A percentile compares a stretch with the other conserved stretches of the same genome.
Conservation (phyloP, 2,888 invertebrate genomes). For the Synergus gifuensis region DNA sequence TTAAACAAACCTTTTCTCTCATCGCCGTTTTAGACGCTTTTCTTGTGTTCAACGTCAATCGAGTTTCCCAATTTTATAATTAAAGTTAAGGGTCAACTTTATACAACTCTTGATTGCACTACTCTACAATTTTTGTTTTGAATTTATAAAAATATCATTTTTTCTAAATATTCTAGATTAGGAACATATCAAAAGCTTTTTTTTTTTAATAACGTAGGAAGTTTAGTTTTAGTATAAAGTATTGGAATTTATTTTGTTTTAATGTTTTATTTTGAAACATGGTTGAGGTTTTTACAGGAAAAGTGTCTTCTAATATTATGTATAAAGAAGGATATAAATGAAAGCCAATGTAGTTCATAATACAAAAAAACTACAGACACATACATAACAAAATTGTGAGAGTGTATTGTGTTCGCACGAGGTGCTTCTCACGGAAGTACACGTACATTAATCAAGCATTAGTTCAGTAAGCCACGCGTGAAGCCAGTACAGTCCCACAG, state of each 20-base stretch:
- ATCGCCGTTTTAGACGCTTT: slow-evolving; percentile 36
- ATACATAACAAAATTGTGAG: slow-evolving; percentile 31
- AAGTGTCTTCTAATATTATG: slow-evolving; percentile 47
- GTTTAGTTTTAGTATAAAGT: not conserved
- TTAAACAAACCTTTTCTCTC: slow-evolving; percentile 25
- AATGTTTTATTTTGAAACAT: slow-evolving; percentile 40
- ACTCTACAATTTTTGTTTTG: not conserved
- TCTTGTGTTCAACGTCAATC: slow-evolving; percentile 29
- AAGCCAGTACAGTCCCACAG: slow-evolving; percentile 72
- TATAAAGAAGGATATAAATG: slow-evolving; percentile 60
- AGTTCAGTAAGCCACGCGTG: slow-evolving; percentile 69
- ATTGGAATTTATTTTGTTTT: not conserved
- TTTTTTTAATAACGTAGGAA: not conserved
- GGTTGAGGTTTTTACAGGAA: slow-evolving; percentile 43
- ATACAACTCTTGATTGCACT: not conserved
- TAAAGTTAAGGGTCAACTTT: not conserved
- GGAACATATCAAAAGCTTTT: not conserved
- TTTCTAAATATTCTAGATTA: not conserved
- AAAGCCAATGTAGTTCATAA: slow-evolving; percentile 62
- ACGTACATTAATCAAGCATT: slow-evolving; percentile 65
- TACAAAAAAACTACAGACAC: slow-evolving; percentile 43
- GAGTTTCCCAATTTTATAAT: not conserved
- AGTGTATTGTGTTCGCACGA: slow-evolving; percentile 41
- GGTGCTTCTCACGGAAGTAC: slow-evolving; percentile 42
- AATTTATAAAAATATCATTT: not conserved